Base-by-base conservation (phyloP, 53 echinoderm and acorn worm species). In the Arbacia lixula region DNA sequence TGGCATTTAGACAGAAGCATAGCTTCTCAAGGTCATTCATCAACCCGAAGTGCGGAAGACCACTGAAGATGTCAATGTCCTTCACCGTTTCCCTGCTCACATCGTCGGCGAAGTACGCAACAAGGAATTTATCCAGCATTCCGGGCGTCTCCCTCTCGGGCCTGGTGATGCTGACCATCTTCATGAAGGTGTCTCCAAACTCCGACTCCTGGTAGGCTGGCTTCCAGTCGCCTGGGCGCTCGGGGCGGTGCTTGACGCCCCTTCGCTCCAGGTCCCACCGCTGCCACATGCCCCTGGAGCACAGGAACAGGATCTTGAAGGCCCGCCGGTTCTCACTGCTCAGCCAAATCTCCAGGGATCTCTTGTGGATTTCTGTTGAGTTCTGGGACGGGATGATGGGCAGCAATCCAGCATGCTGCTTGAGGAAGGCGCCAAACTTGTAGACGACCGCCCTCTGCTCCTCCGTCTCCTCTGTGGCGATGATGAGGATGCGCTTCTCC, bases 121-220 rank as follows among this genome's bases (percentile, higher is more conserved):
- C 51, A 17, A 42, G 62, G 62, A 81, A 81, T 33, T 81, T 81
- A 21, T 52, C 17, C 1, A 50, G 29, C 46, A 5, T 31, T 19
- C 82, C 63, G 38, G 32, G n/a, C 22, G n/a, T 38, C 24, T 36
- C 27, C 16, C 82, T 27, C 82, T 81, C 82, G n/a, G 20, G 26
- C 42, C 17, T 81, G 33, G 82, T 81, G 82, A 81, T 81, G 46
- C 25, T 61, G 39, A 61, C 27, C 82, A 81, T 81, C 64, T 46
- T 40, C 26, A 29, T 28, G 82, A 81, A 81, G 16, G 30, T 2
- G 60, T 81, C 82, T 3, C 82, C 82, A 46, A 81, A 81, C 20
- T 43, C 64, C 2, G 63, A 16, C 19, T 42, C 64, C 19, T 17
- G 63, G 6, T 21, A n/a, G 16, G 12, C 34, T 1, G 11, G 3